Base-by-base conservation (phyloP, 2,797 vertebrate species). In the Cercopithecus neglectus region DNA sequence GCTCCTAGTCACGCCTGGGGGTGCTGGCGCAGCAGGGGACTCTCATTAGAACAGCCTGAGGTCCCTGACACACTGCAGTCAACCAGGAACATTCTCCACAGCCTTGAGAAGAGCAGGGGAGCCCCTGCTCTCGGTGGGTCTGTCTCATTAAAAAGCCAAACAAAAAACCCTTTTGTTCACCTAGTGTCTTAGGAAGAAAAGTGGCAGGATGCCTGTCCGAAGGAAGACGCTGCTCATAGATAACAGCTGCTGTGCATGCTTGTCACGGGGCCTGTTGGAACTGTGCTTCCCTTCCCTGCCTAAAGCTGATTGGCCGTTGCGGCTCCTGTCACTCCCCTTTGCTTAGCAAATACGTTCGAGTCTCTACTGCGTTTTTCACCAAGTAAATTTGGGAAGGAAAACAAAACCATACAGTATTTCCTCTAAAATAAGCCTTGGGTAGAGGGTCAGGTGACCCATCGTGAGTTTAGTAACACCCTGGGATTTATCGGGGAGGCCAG, bases 1-100 rank as follows among this genome's bases (percentile, higher is more conserved):
- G 33, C 11, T 74, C 12, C 78, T 75, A 1, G 12, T 50, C 48
- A 10, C 1, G 1, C 46, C 57, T 2, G 6, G 9, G 50, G 36
- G 3, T 1, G 1, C 79, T 50, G 80, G 12, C 0, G 0, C 39
- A 59, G 89, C 46, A 0, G 13, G 0, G 8, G 30, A 2, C 30
- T 57, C 53, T 48, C 16, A 48, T 55, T 28, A n/a, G 53, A n/a
- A 9, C 36, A n/a, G 79, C 64, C 24, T 30, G 2, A 13, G 64
- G 16, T 74, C 67, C n/a, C 46, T 3, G 33, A 22, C 19, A 36
- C 36, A 1, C 50, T 26, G 81, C 61, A 46, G 75, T 5, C 22
- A 8, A 21, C 24, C 24, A 9, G 74, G 26, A 64, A 46, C 21
- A 21, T 26, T n/a, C 57, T 10, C 41, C 8, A n/a, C 70, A 57